Conservation (phyloP, 2,797 vertebrate species). For the Periophthalmus magnuspinnatus region DNA sequence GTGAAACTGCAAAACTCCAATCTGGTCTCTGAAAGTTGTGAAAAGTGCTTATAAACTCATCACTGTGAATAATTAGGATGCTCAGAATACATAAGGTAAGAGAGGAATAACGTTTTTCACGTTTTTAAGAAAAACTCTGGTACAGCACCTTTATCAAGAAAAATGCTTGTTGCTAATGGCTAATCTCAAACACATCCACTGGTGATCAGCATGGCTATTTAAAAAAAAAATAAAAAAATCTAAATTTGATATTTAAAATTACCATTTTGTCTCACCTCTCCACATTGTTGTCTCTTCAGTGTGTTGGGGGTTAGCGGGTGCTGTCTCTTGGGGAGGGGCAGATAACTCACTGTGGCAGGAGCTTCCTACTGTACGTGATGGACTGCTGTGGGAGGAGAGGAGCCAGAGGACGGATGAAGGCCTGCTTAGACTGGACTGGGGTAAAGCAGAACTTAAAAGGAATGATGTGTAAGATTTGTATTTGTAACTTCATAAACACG, state of each 20-base stretch:
- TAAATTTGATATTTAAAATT: too few relatives aligned
- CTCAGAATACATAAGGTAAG: background rate
- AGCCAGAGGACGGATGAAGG: background rate
- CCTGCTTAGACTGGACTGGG: background rate
- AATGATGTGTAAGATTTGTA: too few relatives aligned
- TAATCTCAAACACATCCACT: too few relatives aligned
- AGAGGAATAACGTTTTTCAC: background rate
- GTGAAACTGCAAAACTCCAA: too few relatives aligned
- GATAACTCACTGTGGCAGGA: slow-evolving; percentile 73
- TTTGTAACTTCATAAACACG: too few relatives aligned
- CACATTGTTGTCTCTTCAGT: background rate
- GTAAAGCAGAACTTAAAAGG: too few relatives aligned
- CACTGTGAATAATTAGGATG: background rate
- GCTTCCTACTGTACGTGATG: slow-evolving; percentile 74
- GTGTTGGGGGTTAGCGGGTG: background rate
- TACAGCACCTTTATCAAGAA: too few relatives aligned
- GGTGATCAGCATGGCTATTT: too few relatives aligned
- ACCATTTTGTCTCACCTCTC: too few relatives aligned
- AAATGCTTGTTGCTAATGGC: too few relatives aligned
- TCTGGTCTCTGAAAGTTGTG: too few relatives aligned
- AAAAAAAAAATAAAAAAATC: too few relatives aligned
- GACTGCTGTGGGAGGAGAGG: slow-evolving; percentile 54
- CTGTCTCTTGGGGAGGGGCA: slow-evolving; percentile 36
- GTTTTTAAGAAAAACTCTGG: background rate
- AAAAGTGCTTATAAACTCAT: background rate